Evolutionary conservation across 2,113 vertebrate genomes (phyloP).

Genomic region (Mandrillus leucophaeus): DNA sequence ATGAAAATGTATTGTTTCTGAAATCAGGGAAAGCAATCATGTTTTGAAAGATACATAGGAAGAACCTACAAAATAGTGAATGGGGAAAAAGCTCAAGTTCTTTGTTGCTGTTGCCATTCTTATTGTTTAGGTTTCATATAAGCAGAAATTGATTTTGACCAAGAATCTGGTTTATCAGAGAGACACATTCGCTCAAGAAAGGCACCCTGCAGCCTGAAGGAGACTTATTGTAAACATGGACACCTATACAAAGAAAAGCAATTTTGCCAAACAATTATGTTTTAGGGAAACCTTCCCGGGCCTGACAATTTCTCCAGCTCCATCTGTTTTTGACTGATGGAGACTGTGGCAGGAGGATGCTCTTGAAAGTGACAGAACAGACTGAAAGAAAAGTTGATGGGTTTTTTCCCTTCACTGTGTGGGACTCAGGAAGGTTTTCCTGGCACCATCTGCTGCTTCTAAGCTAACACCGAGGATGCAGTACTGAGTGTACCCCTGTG

Average conservation of each 20-base stretch:
- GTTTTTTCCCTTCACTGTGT: neutral
- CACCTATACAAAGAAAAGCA: constrained; percentile 2
- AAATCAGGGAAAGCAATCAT: constrained; percentile 36
- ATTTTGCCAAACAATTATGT: constrained; percentile 33
- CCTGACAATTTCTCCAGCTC: neutral
- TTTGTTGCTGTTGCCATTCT: neutral
- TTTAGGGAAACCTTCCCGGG: neutral
- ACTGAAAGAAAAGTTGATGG: neutral
- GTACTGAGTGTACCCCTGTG: neutral
- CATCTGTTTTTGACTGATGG: neutral
- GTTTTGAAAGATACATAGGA: constrained; percentile 28
- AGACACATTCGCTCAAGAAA: neutral
- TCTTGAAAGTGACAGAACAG: neutral
- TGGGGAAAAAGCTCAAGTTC: neutral
- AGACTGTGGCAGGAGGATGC: neutral
- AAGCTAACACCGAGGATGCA: neutral
- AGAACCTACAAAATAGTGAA: neutral
- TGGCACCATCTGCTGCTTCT: neutral
- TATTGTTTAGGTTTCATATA: constrained; percentile 26
- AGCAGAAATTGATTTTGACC: constrained; percentile 45
- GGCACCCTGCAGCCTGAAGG: neutral
- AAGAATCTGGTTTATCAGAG: constrained; percentile 30
- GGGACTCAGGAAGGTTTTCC: neutral
- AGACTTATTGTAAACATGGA: neutral
- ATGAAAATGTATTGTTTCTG: neutral